Conservation (phyloP, 2,113 vertebrate genomes). For the Symphodus melops region DNA sequence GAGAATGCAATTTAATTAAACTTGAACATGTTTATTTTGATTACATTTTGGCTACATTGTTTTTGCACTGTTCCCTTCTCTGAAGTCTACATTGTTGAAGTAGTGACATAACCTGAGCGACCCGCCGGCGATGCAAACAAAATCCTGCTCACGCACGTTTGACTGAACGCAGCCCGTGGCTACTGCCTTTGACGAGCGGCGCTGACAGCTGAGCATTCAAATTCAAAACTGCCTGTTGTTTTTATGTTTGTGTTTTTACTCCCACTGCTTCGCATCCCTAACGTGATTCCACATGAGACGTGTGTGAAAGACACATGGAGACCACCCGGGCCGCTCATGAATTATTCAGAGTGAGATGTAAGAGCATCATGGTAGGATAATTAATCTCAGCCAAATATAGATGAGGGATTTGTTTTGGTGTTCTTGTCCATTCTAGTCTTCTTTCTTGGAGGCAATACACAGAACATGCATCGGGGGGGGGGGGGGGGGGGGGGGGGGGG, state of each 20-base stretch:
- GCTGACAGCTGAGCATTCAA: constrained; percentile 46
- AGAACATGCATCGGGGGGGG: constrained; percentile 11
- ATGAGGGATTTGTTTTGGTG: constrained; percentile 47
- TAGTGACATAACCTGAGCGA: constrained; percentile 56
- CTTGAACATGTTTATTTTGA: constrained; percentile 60
- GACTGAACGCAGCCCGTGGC: constrained; percentile 42
- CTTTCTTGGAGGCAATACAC: constrained; percentile 35
- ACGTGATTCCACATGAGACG: constrained; percentile 38
- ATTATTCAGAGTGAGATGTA: constrained; percentile 58
- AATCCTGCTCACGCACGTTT: constrained; percentile 16
- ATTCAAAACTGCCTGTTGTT: constrained; percentile 36
- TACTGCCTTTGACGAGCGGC: constrained; percentile 41
- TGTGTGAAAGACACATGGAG: constrained; percentile 32
- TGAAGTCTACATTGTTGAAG: constrained; percentile 60
- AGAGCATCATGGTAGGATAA: constrained; percentile 53
- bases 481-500: too few species aligned
- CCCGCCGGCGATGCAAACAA: constrained; percentile 41
- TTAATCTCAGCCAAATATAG: constrained; percentile 73
- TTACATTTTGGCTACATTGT: constrained; percentile 60
- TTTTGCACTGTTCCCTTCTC: constrained; percentile 48
- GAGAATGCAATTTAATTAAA: constrained; percentile 66
- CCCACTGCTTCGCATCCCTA: constrained; percentile 19
- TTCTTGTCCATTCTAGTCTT: constrained; percentile 33
- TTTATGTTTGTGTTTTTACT: constrained; percentile 40
- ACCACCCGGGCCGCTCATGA: constrained; percentile 48